Percentiles rank a stretch among this genome's conserved stretches.
phyloP scores from a whole-genome alignment of 2,113 vertebrate species.

The Triplophysa dalaica region DNA sequence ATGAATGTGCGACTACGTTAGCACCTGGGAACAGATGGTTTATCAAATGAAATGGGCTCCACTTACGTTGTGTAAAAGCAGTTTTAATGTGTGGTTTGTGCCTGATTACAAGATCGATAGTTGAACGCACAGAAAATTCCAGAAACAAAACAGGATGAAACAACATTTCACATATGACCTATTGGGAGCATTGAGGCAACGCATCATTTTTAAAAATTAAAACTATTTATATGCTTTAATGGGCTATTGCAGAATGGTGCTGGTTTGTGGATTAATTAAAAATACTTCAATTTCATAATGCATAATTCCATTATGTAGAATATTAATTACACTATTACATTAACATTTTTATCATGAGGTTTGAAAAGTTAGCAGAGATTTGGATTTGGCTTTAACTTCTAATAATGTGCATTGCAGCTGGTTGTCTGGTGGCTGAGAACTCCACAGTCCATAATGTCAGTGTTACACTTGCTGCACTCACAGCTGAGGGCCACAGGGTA shows the following conservation, averaged over 20 bases:
- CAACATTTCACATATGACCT: background rate
- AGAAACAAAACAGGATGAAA: constrained; percentile 8
- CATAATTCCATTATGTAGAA: too few relatives aligned
- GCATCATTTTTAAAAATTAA: background rate
- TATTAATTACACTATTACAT: too few relatives aligned
- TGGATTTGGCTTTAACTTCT: constrained; percentile 32
- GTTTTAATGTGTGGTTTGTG: constrained; percentile 47
- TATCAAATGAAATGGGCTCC: constrained; percentile 46
- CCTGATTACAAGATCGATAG: constrained; percentile 29
- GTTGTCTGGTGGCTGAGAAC: constrained; percentile 68
- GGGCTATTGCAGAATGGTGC: background rate
- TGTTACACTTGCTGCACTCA: constrained; percentile 78
- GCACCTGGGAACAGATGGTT: constrained; percentile 44
- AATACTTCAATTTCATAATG: background rate
- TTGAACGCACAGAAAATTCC: constrained; percentile 8
- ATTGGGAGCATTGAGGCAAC: background rate
- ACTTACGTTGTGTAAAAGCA: constrained; percentile 34
- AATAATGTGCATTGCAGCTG: constrained; percentile 75
- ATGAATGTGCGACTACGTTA: background rate
- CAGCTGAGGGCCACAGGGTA: constrained; percentile 86
- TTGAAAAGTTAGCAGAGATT: background rate
- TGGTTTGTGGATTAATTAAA: background rate
- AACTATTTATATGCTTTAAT: background rate
- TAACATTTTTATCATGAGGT: background rate
- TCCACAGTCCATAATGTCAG: constrained; percentile 77